A percentile compares a stretch with the other conserved stretches of the same genome.
phyloP scores from a whole-genome alignment of 2,797 vertebrate species.

The Xerus rutilus region DNA sequence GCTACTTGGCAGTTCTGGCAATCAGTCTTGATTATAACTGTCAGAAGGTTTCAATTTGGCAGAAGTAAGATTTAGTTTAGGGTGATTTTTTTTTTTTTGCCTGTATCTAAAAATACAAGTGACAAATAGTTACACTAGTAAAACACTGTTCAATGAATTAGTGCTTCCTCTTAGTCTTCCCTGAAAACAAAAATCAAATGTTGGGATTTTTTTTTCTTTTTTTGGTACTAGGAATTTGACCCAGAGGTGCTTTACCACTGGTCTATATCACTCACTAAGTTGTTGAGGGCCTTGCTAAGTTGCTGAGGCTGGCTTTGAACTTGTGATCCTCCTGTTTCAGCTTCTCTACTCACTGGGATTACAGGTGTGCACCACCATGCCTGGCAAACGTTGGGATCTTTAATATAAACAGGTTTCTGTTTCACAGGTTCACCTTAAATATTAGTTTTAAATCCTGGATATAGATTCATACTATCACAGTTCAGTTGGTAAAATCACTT shows the following conservation, averaged over 20 bases:
- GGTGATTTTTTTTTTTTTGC: neutral
- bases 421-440: neutral
- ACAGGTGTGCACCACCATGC: no score
- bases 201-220: no score
- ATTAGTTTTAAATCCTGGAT: slow-evolving; percentile 27
- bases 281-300: no score
- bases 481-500: neutral
- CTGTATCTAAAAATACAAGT: neutral
- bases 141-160: neutral
- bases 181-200: slow-evolving; percentile 31
- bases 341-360: no score
- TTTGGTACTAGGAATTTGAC: no score
- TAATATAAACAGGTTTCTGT: slow-evolving; percentile 16
- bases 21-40: neutral
- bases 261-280: no score
- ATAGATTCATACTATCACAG: neutral
- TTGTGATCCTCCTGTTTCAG: no score
- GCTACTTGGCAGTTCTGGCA: neutral
- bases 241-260: no score
- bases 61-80: neutral
- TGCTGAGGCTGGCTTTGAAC: no score
- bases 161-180: neutral
- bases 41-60: neutral
- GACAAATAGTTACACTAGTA: neutral
- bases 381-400: neutral